Evolutionary conservation across 2,797 vertebrate species (phyloP).

Genomic region (Peromyscus eremicus): DNA sequence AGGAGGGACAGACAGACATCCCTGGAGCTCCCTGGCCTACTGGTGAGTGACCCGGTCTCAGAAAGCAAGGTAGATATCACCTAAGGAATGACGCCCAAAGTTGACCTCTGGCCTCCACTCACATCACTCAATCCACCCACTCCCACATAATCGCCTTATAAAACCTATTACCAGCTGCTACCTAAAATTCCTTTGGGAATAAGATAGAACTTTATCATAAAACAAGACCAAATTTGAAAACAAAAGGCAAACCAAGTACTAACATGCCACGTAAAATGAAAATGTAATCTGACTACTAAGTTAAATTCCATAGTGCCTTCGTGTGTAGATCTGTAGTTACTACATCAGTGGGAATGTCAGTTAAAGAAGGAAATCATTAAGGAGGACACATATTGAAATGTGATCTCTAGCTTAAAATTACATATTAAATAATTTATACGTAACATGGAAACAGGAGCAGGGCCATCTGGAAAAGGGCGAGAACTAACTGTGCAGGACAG

Average conservation of each 20-base stretch:
- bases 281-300: neutral
- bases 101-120: neutral
- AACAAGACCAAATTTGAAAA: conserved; percentile 25
- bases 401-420: conserved; percentile 42
- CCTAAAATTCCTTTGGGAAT: neutral
- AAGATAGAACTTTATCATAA: neutral
- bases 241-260: neutral
- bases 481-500: neutral
- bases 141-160: neutral
- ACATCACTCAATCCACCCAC: neutral
- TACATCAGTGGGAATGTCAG: neutral
- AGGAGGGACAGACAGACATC: neutral
- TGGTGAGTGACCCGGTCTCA: neutral
- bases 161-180: neutral
- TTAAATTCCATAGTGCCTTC: neutral
- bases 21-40: neutral
- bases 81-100: neutral
- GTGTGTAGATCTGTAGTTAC: neutral
- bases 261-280: conserved; percentile 24
- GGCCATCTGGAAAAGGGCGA: neutral
- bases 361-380: conserved; percentile 31
- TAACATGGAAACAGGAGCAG: neutral
- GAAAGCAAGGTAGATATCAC: neutral
- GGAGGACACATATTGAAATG: conserved; percentile 33
- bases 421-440: neutral